phyloP scores from a whole-genome alignment of 2,113 vertebrate genomes.

The Semnornis frantzii region DNA sequence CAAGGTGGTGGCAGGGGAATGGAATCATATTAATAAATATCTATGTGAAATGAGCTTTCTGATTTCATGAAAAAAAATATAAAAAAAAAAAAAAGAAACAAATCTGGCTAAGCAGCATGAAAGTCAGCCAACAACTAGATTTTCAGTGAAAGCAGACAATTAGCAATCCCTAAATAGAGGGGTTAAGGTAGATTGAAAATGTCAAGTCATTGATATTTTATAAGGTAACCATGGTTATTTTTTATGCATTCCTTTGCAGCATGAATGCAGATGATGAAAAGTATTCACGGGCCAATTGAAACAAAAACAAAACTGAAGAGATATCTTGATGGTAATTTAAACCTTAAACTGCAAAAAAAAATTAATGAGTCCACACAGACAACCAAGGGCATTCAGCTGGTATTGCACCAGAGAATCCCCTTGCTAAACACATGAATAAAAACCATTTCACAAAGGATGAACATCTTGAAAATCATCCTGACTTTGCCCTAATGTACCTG shows the following conservation, averaged over 20 bases:
- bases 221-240: slow-evolving; percentile 13
- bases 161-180: not conserved
- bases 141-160: slow-evolving; percentile 19
- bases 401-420: not conserved
- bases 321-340: not conserved
- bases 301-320: slow-evolving; percentile 14
- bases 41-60: not conserved
- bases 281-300: not conserved
- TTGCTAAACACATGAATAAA: not conserved
- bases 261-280: slow-evolving; percentile 5
- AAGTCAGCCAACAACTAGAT: not conserved
- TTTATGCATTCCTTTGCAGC: slow-evolving; percentile 5
- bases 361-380: slow-evolving; percentile 54
- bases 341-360: not conserved
- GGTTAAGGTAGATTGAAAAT: not conserved
- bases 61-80: not conserved
- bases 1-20: not conserved
- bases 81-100: not conserved
- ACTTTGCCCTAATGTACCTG: slow-evolving; percentile 46
- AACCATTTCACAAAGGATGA: not conserved
- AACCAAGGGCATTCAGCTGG: not conserved
- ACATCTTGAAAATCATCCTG: slow-evolving; percentile 63
- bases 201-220: not conserved
- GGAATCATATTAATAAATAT: not conserved
- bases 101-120: not conserved